Evolutionary conservation across 2,888 invertebrate genomes (phyloP), one percentile per base, ranked within the genome.

Genomic region (Cheilosia variabilis): DNA sequence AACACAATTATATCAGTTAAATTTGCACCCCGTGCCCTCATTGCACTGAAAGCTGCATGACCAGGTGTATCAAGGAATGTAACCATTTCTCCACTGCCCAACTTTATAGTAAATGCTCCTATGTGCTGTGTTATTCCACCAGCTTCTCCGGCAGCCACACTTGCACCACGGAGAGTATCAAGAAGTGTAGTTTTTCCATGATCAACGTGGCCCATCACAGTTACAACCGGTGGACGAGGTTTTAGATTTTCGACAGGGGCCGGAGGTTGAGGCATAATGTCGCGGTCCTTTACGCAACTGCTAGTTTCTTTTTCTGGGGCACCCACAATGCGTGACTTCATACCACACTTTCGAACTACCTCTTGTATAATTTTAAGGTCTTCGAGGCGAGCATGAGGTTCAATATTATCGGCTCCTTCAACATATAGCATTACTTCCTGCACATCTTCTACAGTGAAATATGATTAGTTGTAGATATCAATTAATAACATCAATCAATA

Each of bases 71-170:
- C 99, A 88, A 99, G 93, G 93, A 99, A 99, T 10, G 99, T 99
- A 17, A 99, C 95, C 68, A 92, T 93, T 55, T 96, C 96, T 0
- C 96, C 96, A n/a, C 94, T 94, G 1, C 94, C 90, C 22, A 97
- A 69, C 45, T 88, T 92, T 93, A 97, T 96, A 89, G 96, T 96
- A 93, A 99, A 99, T 45, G 99, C 99, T 57, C 99, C 99, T 89
- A 99, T 99, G 91, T 99, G 99, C 91, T 99, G 99, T 0, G 99
- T 99, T 86, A 99, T 99, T 19, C 99, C 99, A 2, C 99, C 99
- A 91, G 98, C 98, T 93, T 99, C 99, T 43, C 95, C 94, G 45
- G 96, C 96, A 0, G 98, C 99, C 3, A 99, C 96, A 47, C 96
- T 94, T 0, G 98, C 96, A 88, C 98, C 95, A 65, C 99, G 93